Evolutionary conservation across 1,140 invertebrate species (phyloP).

Genomic region (Heterodera schachtii): DNA sequence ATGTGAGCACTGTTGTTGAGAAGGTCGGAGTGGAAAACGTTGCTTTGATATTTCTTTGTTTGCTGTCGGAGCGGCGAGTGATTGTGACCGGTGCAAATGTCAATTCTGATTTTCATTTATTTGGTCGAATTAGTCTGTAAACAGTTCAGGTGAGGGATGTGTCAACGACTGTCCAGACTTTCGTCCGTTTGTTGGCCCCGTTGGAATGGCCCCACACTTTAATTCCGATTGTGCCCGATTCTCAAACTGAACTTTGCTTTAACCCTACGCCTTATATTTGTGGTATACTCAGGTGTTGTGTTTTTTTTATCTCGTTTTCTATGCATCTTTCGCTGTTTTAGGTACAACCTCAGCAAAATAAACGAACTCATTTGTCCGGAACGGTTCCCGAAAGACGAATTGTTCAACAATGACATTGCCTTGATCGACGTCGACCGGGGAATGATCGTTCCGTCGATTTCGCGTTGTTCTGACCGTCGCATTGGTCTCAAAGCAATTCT

Average conservation of each 20-base stretch:
- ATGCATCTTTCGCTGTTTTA: constrained; percentile 18
- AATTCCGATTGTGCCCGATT: constrained; percentile 50
- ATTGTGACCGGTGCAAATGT: constrained; percentile 50
- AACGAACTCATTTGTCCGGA: constrained; percentile 27
- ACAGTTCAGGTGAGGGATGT: constrained; percentile 45
- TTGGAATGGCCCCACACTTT: constrained; percentile 52
- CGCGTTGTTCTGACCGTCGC: not conserved
- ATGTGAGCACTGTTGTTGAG: constrained; percentile 36
- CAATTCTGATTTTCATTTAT: constrained; percentile 12
- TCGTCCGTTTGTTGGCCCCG: constrained; percentile 45
- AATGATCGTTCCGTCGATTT: constrained; percentile 38
- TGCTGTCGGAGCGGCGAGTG: constrained; percentile 48
- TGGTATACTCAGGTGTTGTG: constrained; percentile 46
- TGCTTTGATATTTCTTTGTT: constrained; percentile 43
- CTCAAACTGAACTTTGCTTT: constrained; percentile 48
- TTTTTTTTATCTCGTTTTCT: not conserved
- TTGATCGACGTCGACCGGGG: constrained; percentile 51
- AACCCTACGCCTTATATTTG: constrained; percentile 54
- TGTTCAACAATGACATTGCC: constrained; percentile 41
- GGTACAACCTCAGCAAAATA: constrained; percentile 42
- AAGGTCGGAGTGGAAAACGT: constrained; percentile 45
- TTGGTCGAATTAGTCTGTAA: not conserved
- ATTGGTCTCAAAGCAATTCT: constrained; percentile 40
- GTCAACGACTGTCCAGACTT: constrained; percentile 44
- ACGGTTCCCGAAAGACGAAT: not conserved